Conservation (phyloP, 2,888 invertebrate genomes). For the Campoplex nolae region DNA sequence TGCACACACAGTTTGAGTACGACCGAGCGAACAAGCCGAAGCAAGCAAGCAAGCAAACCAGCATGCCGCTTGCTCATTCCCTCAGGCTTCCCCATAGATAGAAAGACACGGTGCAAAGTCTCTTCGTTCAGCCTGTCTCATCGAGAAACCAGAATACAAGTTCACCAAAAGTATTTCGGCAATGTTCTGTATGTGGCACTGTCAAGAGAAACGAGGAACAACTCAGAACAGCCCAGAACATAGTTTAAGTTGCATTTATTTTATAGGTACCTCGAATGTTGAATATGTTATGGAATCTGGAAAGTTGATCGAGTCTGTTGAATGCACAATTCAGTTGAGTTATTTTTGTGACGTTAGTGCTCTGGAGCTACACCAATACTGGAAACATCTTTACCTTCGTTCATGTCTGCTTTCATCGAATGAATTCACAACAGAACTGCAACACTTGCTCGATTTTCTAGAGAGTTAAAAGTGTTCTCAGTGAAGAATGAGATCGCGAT, state of each 20-base stretch:
- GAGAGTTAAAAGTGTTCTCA: neutral
- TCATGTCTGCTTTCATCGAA: neutral
- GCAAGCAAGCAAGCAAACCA: constrained; percentile 59
- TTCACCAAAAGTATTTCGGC: constrained; percentile 70
- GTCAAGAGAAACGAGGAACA: constrained; percentile 22
- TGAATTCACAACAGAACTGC: neutral
- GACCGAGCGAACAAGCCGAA: constrained; percentile 55
- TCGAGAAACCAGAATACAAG: constrained; percentile 59
- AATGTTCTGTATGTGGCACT: constrained; percentile 49
- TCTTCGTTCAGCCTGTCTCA: constrained; percentile 62
- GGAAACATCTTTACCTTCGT: neutral
- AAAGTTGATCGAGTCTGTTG: neutral
- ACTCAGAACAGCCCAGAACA: neutral
- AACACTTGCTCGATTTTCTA: neutral
- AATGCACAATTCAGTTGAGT: neutral
- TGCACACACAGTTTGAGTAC: constrained; percentile 54
- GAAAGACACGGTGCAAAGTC: constrained; percentile 43
- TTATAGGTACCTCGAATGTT: neutral
- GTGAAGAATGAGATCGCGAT: neutral
- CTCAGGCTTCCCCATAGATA: constrained; percentile 44
- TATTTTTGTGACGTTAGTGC: neutral
- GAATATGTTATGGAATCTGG: neutral
- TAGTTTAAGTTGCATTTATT: constrained; percentile 18
- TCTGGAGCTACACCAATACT: neutral
- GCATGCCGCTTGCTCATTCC: constrained; percentile 65